Conservation (phyloP, 23 tunicate species). For the Trididemnum nubilum region DNA sequence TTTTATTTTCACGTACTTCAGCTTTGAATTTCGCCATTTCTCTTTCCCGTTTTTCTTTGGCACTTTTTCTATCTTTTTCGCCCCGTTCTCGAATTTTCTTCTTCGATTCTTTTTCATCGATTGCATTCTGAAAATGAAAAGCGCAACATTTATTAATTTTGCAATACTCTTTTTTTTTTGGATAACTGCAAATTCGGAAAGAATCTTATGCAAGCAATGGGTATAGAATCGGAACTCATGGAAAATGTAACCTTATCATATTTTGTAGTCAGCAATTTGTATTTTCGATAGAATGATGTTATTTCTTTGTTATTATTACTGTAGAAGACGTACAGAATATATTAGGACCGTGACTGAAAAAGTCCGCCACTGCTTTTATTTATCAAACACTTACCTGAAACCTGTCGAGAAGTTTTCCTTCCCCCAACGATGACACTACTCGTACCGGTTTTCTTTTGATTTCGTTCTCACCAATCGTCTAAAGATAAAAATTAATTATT, state of each 20-base stretch:
- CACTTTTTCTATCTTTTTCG: conserved; percentile 52
- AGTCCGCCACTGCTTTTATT: too few relatives aligned
- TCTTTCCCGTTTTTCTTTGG: conserved; percentile 72
- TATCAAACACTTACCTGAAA: conserved; percentile 71
- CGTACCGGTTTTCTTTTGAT: conserved; percentile 43
- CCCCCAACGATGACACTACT: conserved; percentile 84
- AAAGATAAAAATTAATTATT: neutral
- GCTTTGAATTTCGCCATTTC: conserved; percentile 85
- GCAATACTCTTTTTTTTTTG: too few relatives aligned
- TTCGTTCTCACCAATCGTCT: conserved; percentile 26
- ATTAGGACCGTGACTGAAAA: too few relatives aligned
- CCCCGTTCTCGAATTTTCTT: conserved; percentile 58
- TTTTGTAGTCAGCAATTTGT: too few relatives aligned
- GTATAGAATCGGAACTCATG: too few relatives aligned
- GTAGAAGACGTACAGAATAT: too few relatives aligned
- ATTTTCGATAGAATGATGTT: too few relatives aligned
- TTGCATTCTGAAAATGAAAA: conserved; percentile 34
- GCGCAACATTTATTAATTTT: conserved; percentile 4
- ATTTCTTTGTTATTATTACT: too few relatives aligned
- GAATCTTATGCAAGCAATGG: too few relatives aligned
- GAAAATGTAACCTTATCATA: too few relatives aligned
- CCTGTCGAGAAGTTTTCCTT: conserved; percentile 75
- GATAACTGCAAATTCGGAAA: too few relatives aligned
- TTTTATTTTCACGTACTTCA: conserved; percentile 45
- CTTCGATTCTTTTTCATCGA: conserved; percentile 64